Base-by-base conservation (phyloP, 1,140 invertebrate genomes). In the Bombus consobrinus region DNA sequence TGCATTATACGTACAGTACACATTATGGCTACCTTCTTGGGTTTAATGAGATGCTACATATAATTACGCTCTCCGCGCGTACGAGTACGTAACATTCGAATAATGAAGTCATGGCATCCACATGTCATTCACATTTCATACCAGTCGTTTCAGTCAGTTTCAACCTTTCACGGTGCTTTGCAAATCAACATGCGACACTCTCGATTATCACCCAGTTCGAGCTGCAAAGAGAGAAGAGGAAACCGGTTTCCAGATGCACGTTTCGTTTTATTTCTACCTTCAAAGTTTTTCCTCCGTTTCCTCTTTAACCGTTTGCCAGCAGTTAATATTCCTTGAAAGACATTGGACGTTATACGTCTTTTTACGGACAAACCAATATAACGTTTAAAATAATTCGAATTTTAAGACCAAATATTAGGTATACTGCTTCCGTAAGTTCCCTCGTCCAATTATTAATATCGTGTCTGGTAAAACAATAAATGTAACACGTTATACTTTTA, bases 81-180 rank as follows among this genome's bases (percentile, higher is more conserved):
- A 47, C 71, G 41, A n/a, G 34, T 28, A 84, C 12, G 39, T 37
- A 84, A 81, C 78, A 22, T 71, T 32, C 43, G 64, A 83, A 47
- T 89, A 88, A 89, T 85, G 68, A 89, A 89, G 77, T 85, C 87
- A 76, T 75, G 83, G 69, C 82, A 64, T 81, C 62, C 78, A 72
- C 68, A 32, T 81, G 73, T 87, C 86, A 83, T 88, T 39, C 41
- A 59, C 69, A 43, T 62, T 64, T 71, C 59, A 74, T 84, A 84
- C 32, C n/a, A 28, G 71, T 72, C 64, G 37, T 78, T 73, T 76
- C 64, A 80, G 57, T 43, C 66, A 73, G 53, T 15, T n/a, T 64
- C 41, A 74, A 81, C 64, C 72, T 89, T 81, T 57, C 81, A 57
- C 25, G 37, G 57, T 69, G 77, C 32, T 77, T 85, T 57, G 76